Evolutionary conservation across 1,140 invertebrate species (phyloP).

Genomic region (Centruroides vittatus): DNA sequence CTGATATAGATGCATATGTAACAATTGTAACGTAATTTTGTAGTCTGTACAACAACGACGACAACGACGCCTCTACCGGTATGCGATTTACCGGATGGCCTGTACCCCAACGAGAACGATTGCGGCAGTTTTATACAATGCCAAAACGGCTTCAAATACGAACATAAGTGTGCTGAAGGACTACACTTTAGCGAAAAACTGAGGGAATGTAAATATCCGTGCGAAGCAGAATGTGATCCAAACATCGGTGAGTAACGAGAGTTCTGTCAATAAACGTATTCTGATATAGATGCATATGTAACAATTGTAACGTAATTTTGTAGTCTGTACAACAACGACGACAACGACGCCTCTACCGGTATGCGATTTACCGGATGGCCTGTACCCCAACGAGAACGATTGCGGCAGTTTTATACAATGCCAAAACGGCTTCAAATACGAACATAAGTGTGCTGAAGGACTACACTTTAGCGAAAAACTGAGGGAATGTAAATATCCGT

Average conservation of each 20-base stretch:
- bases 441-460: conserved; percentile 30
- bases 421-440: not conserved
- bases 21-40: too few relatives aligned
- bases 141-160: not conserved
- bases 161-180: conserved; percentile 30
- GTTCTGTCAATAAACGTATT: too few relatives aligned
- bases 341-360: not conserved
- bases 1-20: too few relatives aligned
- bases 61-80: not conserved
- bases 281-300: too few relatives aligned
- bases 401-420: not conserved
- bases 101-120: not conserved
- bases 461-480: conserved; percentile 37
- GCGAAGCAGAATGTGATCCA: not conserved
- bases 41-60: not conserved
- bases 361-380: not conserved
- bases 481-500: conserved; percentile 36
- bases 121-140: not conserved
- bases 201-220: conserved; percentile 36
- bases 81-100: not conserved
- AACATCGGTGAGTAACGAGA: too few relatives aligned
- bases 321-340: not conserved
- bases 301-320: too few relatives aligned
- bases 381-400: not conserved
- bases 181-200: conserved; percentile 37